Base-by-base conservation (phyloP, 2,797 vertebrate genomes). In the Dendrocincla fuliginosa region DNA sequence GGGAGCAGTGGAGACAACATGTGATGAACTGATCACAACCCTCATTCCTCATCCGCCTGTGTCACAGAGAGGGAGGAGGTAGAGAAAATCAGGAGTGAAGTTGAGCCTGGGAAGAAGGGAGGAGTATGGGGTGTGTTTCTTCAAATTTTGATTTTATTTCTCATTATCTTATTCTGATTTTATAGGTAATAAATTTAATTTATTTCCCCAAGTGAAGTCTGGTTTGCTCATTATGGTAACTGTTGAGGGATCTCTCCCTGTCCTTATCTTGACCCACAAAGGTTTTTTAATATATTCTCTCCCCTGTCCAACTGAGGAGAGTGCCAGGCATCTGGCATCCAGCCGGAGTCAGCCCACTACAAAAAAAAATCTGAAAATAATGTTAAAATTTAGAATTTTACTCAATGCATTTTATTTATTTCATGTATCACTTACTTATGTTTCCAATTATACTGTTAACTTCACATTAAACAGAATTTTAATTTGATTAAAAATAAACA, bases 1-100 rank as follows among this genome's bases (percentile, higher is more conserved):
- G 52, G 49, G 27, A 75, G 7, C 19, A 24, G 35, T 63, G 68
- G 55, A 55, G 18, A 14, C 22, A 20, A 5, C 3, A 32, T 32
- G 41, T 7, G 22, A 20, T 37, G 27, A 42, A 32, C 14, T 0
- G 1, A 11, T 35, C 4, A 3, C 15, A 61, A 14, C 3, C 10
- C 2, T 15, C 16, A 23, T 16, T 61, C 12, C 13, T 5, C 37
- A 28, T 6, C 5, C 16, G 33, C 25, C 32, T 55, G 14, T 32
- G 18, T 22, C 17, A 13, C 15, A 23, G 12, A 53, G 8, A 3
- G 12, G 14, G 13, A 60, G 13, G 16, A 27, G 7, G 17, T 2
- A 35, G 69, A 47, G 46, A 81, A 81, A 53, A 60, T 35, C 46
- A 27, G 15, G 10, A 35, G 17, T 13, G 39, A 59, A 46, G 30